These are phyloP conservation scores for mouse (Mus musculus) DNA, from an alignment of 2,113 vertebrate genomes.

Conservation along the genomic window DNA sequence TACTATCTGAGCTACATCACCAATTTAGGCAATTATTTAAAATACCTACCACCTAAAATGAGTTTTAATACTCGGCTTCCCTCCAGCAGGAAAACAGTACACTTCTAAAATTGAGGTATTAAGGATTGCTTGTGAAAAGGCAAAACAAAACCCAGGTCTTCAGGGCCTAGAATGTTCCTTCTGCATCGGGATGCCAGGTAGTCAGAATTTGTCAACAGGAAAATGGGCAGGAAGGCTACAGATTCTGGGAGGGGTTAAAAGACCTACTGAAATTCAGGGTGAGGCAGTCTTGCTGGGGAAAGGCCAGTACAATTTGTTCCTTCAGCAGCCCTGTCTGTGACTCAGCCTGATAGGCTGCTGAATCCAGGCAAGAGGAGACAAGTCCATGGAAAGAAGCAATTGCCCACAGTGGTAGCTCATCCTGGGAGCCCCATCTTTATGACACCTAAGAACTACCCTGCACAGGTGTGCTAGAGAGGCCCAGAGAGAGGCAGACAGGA, in stretches of 20 bases:
- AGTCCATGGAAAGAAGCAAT: not conserved
- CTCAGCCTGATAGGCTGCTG: conserved; percentile 45
- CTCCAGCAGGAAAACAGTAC: not conserved
- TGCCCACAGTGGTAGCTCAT: not conserved
- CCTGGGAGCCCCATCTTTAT: not conserved
- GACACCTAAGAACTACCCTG: not conserved
- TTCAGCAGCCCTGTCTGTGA: not conserved
- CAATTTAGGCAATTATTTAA: not conserved
- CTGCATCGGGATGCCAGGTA: not conserved
- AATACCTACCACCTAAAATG: not conserved
- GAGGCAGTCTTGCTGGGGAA: not conserved
- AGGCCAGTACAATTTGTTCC: not conserved
- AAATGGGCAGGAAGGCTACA: not conserved
- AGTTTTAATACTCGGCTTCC: not conserved
- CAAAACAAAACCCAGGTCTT: not conserved
- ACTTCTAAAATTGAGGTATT: not conserved
- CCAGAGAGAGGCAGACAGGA: not conserved
- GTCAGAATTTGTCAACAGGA: not conserved
- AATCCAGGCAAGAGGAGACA: conserved; percentile 45
- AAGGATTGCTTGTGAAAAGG: not conserved
- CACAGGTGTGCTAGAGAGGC: no score
- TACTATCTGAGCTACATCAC: not conserved
- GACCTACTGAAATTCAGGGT: not conserved
- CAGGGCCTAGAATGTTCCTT: not conserved
- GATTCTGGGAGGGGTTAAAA: not conserved